Percentiles rank a stretch among this genome's conserved stretches.
phyloP scores from a whole-genome alignment of 1,140 invertebrate species.

The Drosophila mayri region DNA sequence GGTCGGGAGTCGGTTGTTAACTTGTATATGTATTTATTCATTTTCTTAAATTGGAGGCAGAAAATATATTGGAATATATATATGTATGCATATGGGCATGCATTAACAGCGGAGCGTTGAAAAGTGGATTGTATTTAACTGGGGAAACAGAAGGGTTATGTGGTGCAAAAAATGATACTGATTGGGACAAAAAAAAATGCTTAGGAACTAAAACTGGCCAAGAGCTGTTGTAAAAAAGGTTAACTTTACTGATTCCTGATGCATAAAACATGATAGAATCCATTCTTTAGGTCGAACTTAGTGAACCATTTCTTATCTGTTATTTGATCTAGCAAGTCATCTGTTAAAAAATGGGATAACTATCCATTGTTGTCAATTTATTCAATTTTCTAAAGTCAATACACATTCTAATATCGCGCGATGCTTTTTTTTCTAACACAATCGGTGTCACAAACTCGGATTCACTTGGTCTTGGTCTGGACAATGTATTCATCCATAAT shows the following conservation, averaged over 20 bases:
- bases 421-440: neutral
- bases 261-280: neutral
- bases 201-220: neutral
- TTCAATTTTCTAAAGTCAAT: neutral
- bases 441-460: neutral
- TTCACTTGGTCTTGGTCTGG: neutral
- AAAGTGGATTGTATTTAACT: too few relatives aligned
- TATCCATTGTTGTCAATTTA: neutral
- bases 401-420: neutral
- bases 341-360: neutral
- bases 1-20: too few relatives aligned
- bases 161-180: too few relatives aligned
- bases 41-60: too few relatives aligned
- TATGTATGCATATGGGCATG: too few relatives aligned
- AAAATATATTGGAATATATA: too few relatives aligned
- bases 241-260: neutral
- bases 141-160: too few relatives aligned
- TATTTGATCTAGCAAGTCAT: neutral
- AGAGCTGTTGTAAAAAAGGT: neutral
- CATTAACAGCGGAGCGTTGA: too few relatives aligned
- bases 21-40: too few relatives aligned
- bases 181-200: too few relatives aligned
- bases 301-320: conserved; percentile 4
- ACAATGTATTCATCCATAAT: neutral
- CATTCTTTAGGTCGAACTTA: neutral